Base-by-base conservation (phyloP, 2,797 vertebrate genomes). In the Enteromius thamalakanensis region DNA sequence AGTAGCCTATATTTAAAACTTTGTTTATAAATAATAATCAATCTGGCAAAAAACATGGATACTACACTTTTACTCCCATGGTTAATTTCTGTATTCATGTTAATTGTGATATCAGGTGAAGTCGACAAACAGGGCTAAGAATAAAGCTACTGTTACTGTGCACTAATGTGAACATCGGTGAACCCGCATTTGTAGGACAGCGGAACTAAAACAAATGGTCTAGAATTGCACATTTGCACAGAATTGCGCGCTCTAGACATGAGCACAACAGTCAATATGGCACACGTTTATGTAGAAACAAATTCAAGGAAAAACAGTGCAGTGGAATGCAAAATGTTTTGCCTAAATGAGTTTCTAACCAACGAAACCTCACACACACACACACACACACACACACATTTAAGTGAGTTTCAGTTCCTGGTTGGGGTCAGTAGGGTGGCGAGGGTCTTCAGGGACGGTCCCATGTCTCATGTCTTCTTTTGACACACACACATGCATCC, bases 321-420 rank as follows among this genome's bases (percentile, higher is more conserved):
- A 5, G 2, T 74, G 47, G 29, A 51, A 34, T 74, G 29, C 29
- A 74, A 53, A 53, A 1, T 0, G 0, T 53, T 53, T 9, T 34
- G 49, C n/a, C n/a, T 23, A 60, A 77, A 42, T 17, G 19, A 71
- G 77, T 80, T 55, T 83, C 70, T 15, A 68, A 5, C 42, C 85
- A 85, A 40, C 67, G 78, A 80, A 32, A 86, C 49, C 51, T 58
- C 26, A 26, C 26, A 26, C 84, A 87, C 71, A 69, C 84, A 87
- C 71, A 69, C 84, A 87, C 71, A 69, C 26, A 26, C 26, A 26
- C 26, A 26, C 26, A 26, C 84, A 87, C 71, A 69, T 75, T 62
- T 55, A 26, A 53, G 51, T 53, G n/a, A 67, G 76, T 87, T 87
- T 87, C 84, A 72, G 65, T 87, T 87, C 81, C 67, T 78, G 34